A percentile compares a stretch with the other conserved stretches of the same genome.
Conservation (phyloP, 2,888 invertebrate species). For the Cheilosia pagana region DNA sequence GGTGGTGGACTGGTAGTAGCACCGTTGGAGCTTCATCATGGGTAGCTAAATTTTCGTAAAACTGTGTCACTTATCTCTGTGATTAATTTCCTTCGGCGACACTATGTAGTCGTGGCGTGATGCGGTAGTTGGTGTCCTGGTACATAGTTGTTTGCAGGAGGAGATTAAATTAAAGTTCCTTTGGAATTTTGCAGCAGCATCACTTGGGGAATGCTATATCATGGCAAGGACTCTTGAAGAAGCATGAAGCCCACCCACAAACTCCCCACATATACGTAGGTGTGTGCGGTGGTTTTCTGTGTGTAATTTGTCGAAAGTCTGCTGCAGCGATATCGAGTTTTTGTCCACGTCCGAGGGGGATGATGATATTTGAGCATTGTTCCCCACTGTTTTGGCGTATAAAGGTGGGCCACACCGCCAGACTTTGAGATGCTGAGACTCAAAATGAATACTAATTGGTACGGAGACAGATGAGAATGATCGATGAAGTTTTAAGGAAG, state of each 20-base stretch:
- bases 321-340: slow-evolving; percentile 46
- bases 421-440: slow-evolving; percentile 71
- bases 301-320: slow-evolving; percentile 57
- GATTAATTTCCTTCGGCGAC: slow-evolving; percentile 76
- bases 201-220: slow-evolving; percentile 32
- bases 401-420: slow-evolving; percentile 13
- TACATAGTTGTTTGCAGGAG: slow-evolving; percentile 61
- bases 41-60: slow-evolving; percentile 65
- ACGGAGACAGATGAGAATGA: slow-evolving; percentile 74
- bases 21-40: slow-evolving; percentile 42
- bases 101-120: slow-evolving; percentile 39
- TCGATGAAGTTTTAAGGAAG: slow-evolving; percentile 73
- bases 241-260: slow-evolving; percentile 21
- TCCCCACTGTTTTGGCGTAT: slow-evolving; percentile 5
- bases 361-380: slow-evolving; percentile 52
- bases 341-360: slow-evolving; percentile 15
- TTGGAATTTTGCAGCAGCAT: slow-evolving; percentile 42
- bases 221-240: slow-evolving; percentile 30
- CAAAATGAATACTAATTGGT: slow-evolving; percentile 75
- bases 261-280: slow-evolving; percentile 9
- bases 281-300: slow-evolving; percentile 35
- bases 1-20: slow-evolving; percentile 7
- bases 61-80: slow-evolving; percentile 76
- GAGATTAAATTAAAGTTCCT: slow-evolving; percentile 76
- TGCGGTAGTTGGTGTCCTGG: slow-evolving; percentile 27